A percentile compares a stretch with the other conserved stretches of the same genome.
Conservation (phyloP, 1,140 invertebrate species). For the Leucophenga varia region DNA sequence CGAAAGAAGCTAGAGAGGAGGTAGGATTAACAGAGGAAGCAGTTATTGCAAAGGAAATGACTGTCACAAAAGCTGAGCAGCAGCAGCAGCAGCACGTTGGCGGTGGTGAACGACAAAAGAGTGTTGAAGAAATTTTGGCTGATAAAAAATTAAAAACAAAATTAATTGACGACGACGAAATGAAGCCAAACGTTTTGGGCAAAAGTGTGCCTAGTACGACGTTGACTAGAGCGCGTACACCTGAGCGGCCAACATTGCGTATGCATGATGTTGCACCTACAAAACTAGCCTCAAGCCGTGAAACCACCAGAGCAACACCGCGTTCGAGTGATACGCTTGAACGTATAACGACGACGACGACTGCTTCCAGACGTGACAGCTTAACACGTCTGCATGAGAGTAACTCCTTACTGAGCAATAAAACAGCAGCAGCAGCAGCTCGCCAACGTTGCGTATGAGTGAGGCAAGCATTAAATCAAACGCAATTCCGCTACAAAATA, state of each 20-base stretch:
- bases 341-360: conserved; percentile 8
- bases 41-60: no score
- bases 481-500: conserved; percentile 11
- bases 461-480: background rate
- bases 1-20: conserved; percentile 6
- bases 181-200: no score
- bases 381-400: no score
- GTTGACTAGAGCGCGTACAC: no score
- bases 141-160: no score
- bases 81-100: conserved; percentile 29
- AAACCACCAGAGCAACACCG: conserved; percentile 19
- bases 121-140: no score
- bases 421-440: conserved; percentile 10
- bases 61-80: conserved; percentile 37
- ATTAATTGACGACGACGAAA: no score
- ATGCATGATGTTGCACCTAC: no score
- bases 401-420: background rate
- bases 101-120: conserved; percentile 21
- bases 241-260: no score
- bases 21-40: no score
- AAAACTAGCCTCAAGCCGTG: no score
- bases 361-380: background rate
- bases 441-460: conserved; percentile 11
- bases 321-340: conserved; percentile 27
- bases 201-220: no score